Base-by-base conservation (phyloP, 2,797 vertebrate genomes). In the Rhinatrema bivittatum region DNA sequence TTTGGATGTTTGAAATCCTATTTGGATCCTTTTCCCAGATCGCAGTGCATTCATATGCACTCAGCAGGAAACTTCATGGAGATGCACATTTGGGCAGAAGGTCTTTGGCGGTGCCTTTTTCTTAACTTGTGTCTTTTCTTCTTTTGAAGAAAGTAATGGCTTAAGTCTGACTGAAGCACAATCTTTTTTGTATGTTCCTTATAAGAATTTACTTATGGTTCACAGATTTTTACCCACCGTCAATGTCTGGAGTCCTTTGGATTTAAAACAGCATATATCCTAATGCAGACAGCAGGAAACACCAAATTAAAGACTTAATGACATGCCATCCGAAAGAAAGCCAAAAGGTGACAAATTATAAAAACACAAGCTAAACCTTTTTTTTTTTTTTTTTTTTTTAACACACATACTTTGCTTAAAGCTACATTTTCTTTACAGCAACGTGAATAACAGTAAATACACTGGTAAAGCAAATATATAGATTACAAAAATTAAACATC, bases 131-230 rank as follows among this genome's bases (percentile, higher is more conserved):
- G 71, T 68, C 79, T 82, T 85, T 84, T 84, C 79, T 84, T 84
- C 78, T 83, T 81, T 81, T 83, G 81, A 83, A 83, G 78, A 81
- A 84, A 84, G 81, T 82, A 84, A 82, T 86, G 79, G 82, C 82
- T 84, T 82, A 80, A 80, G 78, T 81, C 78, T 85, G 79, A 82
- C 78, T 70, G 70, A 78, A 84, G 78, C 73, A 75, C 76, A 84
- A 64, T 84, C 75, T 84, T 76, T 78, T 85, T 80, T 79, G 79
- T 84, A 79, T 57, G 71, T 82, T 74, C 71, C 75, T 73, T 73
- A 78, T 83, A 76, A 66, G 73, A 76, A 79, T 78, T 84, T 86
- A 80, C 66, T 81, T 79, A 74, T 85, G 81, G 85, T 82, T 85
- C 85, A 83, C 68, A 79, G 83, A 73, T 73, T 79, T 74, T 75